A percentile compares a stretch with the other conserved stretches of the same genome.
These are phyloP conservation scores for Drosophila cognata DNA, from an alignment of 2,888 invertebrate species.

Conservation along the genomic window DNA sequence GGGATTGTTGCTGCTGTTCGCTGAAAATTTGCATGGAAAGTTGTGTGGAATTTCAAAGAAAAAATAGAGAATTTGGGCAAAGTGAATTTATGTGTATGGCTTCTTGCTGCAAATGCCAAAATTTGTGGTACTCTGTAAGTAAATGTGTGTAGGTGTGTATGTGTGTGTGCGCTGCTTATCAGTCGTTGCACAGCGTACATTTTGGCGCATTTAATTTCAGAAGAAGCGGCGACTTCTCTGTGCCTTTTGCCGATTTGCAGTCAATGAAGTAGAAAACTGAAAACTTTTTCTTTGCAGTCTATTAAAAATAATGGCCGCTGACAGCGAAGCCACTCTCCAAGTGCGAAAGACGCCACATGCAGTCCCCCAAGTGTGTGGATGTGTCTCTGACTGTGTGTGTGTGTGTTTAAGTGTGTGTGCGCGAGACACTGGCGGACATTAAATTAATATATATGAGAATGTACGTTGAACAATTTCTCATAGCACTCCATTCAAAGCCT, in stretches of 20 bases:
- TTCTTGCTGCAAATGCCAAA: constrained; percentile 56
- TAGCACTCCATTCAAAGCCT: constrained; percentile 41
- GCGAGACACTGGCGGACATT: constrained; percentile 59
- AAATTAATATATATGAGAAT: constrained; percentile 56
- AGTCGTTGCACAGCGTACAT: constrained; percentile 71
- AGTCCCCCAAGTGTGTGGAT: constrained; percentile 17
- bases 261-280: constrained; percentile 80
- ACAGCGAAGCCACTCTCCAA: constrained; percentile 65
- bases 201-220: constrained; percentile 75
- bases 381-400: constrained; percentile 23
- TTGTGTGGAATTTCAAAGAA: constrained; percentile 33
- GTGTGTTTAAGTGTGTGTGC: constrained; percentile 42
- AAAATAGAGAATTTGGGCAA: constrained; percentile 47
- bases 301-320: constrained; percentile 77
- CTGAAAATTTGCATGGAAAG: constrained; percentile 51
- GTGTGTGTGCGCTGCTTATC: constrained; percentile 58
- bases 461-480: constrained; percentile 60
- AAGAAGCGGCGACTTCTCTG: constrained; percentile 30
- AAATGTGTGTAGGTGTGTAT: constrained; percentile 11
- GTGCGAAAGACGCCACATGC: constrained; percentile 59
- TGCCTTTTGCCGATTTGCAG: constrained; percentile 69
- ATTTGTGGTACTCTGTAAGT: constrained; percentile 16
- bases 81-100: constrained; percentile 73
- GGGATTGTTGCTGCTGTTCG: neutral
- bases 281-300: constrained; percentile 77